Percentiles rank a stretch among this genome's conserved stretches.
Evolutionary conservation across 2,888 invertebrate species (phyloP).

Genomic region (Chaetogeoica ovagalla): DNA sequence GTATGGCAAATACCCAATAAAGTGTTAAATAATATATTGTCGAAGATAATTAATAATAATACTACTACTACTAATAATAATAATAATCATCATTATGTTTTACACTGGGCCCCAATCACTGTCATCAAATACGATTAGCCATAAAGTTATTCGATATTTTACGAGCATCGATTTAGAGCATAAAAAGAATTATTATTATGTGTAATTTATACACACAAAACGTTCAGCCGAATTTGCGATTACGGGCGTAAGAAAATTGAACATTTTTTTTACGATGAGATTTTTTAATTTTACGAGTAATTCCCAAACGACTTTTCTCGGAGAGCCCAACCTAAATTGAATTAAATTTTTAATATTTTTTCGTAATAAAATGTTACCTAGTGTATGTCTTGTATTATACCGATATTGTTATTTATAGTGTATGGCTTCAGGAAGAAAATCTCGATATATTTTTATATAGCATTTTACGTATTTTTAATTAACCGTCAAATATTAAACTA

Average conservation of each 20-base stretch:
- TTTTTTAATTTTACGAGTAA: constrained; percentile 16
- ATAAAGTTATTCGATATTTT: constrained; percentile 1
- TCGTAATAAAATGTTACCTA: too few relatives aligned
- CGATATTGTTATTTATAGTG: too few relatives aligned
- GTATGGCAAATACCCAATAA: constrained; percentile 15
- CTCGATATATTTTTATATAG: too few relatives aligned
- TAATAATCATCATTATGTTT: not conserved
- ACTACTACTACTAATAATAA: too few relatives aligned
- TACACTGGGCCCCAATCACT: not conserved
- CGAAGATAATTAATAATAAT: constrained; percentile 17
- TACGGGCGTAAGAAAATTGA: not conserved
- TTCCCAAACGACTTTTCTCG: not conserved
- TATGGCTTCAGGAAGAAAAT: too few relatives aligned
- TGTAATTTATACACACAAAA: not conserved
- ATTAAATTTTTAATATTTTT: too few relatives aligned
- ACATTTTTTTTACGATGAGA: not conserved
- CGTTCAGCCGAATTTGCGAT: constrained; percentile 30
- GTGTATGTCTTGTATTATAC: too few relatives aligned
- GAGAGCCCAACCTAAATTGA: too few relatives aligned
- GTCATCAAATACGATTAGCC: not conserved
- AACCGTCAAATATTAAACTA: too few relatives aligned
- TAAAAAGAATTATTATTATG: not conserved
- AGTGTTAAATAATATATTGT: constrained; percentile 8
- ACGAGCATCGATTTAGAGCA: too few relatives aligned
- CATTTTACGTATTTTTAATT: too few relatives aligned